A percentile compares a stretch with the other conserved stretches of the same genome.
phyloP scores from a whole-genome alignment of 2,113 vertebrate species.

The Dryoscopus gambensis region DNA sequence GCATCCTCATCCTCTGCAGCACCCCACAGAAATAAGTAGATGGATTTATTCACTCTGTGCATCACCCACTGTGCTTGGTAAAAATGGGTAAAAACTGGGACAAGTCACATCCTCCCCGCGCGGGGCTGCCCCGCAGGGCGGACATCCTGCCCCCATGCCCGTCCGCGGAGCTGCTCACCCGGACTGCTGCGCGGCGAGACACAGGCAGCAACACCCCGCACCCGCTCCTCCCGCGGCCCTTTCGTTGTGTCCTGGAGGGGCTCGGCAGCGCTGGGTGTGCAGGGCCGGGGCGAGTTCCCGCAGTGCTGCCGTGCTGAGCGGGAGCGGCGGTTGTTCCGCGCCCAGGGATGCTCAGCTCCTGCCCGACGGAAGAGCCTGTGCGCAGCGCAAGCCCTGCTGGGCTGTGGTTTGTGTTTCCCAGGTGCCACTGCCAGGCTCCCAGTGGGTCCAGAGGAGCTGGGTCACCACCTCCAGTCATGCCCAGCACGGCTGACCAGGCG shows the following conservation, averaged over 20 bases:
- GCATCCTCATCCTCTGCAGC: neutral
- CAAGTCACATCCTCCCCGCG: fast-evolving
- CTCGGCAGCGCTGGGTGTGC: fast-evolving
- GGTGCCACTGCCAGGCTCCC: neutral
- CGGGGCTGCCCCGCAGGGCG: neutral
- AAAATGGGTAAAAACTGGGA: neutral
- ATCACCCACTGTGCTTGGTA: fast-evolving
- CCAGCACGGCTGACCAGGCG: neutral
- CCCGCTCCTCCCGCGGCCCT: neutral
- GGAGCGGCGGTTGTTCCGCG: neutral
- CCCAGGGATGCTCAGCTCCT: neutral
- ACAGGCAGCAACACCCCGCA: neutral
- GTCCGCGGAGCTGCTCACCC: neutral
- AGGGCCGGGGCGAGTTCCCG: neutral
- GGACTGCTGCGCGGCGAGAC: fast-evolving
- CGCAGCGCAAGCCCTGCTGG: neutral
- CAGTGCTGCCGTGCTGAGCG: neutral
- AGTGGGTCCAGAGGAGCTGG: neutral
- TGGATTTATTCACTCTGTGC: neutral
- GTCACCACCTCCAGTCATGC: fast-evolving
- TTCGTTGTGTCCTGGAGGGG: neutral
- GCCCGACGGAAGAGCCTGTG: neutral
- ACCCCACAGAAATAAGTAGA: fast-evolving
- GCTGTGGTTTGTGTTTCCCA: fast-evolving
- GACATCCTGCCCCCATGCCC: neutral